Base-by-base conservation (phyloP, 2,888 invertebrate genomes). In the Plagodis dolabraria region DNA sequence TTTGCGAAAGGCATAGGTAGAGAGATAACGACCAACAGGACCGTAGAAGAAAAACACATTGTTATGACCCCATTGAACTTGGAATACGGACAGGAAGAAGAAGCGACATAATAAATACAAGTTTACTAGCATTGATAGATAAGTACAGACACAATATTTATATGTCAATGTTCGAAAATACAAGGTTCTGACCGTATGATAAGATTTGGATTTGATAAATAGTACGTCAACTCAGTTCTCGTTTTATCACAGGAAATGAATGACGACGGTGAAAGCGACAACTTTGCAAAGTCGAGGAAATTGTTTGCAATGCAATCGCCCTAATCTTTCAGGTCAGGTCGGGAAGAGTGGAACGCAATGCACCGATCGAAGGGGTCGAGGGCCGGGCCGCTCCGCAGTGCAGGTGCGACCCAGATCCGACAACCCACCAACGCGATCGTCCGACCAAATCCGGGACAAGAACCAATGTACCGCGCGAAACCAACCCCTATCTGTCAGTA, bases 391-490 rank as follows among this genome's bases (percentile, higher is more conserved):
- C 68, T 66, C 75, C 84, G 89, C 89, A 89, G 68, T 89, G 89
- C 89, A 89, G 89, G 86, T 84, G 85, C 86, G 89, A 82, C 89
- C 88, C 82, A 86, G 78, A 83, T 88, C 70, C 63, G 62, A 40
- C 40, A 40, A 10, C 66, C 40, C 8, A 10, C 66, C 48, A 12
- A 40, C 12, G 7, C 51, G 34, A 10, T 22, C 36, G 22, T n/a
- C 52, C 38, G 9, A 38, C 47, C 52, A 50, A 47, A 60, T 55
- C 60, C 60, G 34, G 60, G 60, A 55, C 60, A 55, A 60, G 47
- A 55, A 47, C 59, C 42, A 46, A 52, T 52, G 52, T 53, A 48
- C 50, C 53, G 46, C 49, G 33, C 53, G 33, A 47, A 58, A 10
- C 51, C 47, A 55, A 47, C 60, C 53, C 59, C 59, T 40, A 10